Evolutionary conservation across 2,888 invertebrate genomes (phyloP).

Genomic region (Cantharis flavilabris): DNA sequence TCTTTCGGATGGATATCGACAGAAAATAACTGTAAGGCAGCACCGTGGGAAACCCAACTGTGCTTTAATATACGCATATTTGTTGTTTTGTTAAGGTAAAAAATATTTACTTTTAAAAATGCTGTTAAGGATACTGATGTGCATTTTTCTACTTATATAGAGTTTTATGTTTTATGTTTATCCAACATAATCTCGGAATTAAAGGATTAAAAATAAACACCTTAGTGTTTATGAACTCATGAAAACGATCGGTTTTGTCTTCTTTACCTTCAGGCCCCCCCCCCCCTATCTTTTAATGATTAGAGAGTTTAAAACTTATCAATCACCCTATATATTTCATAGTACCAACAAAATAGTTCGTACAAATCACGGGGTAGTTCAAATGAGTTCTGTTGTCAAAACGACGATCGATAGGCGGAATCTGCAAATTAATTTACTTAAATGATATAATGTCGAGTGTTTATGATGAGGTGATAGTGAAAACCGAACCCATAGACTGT

Average conservation of each 20-base stretch:
- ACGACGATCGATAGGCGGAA: background rate
- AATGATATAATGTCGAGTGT: background rate
- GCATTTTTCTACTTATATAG: too few relatives aligned
- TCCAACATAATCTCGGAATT: too few relatives aligned
- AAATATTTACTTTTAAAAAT: too few relatives aligned
- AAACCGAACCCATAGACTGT: background rate
- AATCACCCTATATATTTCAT: background rate
- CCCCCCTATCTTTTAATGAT: too few relatives aligned
- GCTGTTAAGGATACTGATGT: too few relatives aligned
- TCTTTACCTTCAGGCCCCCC: too few relatives aligned
- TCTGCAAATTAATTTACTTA: background rate
- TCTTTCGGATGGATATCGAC: constrained; percentile 97
- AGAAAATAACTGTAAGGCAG: constrained; percentile 93
- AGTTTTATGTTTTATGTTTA: too few relatives aligned
- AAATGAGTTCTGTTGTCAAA: background rate
- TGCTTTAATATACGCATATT: background rate
- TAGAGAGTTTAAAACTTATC: background rate
- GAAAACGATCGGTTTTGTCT: too few relatives aligned
- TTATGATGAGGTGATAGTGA: background rate
- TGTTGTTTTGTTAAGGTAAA: background rate
- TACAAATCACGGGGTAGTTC: background rate
- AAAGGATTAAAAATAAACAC: too few relatives aligned
- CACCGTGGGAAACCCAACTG: constrained; percentile 43
- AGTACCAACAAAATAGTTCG: background rate
- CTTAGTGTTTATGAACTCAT: too few relatives aligned